Percentiles rank a stretch among this genome's conserved stretches.
These are phyloP conservation scores for Poeciliopsis presidionis DNA, from an alignment of 2,797 vertebrate species.

Conservation along the genomic window DNA sequence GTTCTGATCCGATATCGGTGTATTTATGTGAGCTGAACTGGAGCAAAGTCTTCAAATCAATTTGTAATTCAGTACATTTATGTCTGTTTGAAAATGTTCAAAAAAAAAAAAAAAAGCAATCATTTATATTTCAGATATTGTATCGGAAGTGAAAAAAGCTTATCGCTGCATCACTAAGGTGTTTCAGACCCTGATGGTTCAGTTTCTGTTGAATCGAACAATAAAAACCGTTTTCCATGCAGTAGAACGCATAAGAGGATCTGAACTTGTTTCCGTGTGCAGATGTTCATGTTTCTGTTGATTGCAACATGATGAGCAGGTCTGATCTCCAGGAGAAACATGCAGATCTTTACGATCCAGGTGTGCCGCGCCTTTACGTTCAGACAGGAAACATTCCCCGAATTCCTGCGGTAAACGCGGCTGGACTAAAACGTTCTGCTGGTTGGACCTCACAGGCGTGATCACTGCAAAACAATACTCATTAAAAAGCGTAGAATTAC, in stretches of 20 bases:
- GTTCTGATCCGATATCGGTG: too few species aligned
- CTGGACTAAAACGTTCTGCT: conserved; percentile 15
- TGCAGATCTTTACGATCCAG: not conserved
- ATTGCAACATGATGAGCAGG: not conserved
- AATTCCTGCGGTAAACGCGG: conserved; percentile 20
- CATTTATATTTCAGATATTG: too few species aligned
- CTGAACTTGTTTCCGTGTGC: not conserved
- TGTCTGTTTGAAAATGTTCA: too few species aligned
- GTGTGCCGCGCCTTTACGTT: not conserved
- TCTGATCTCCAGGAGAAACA: not conserved
- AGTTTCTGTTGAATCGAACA: not conserved
- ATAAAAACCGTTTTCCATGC: not conserved
- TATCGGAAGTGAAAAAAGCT: too few species aligned
- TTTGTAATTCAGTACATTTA: too few species aligned
- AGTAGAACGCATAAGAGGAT: not conserved
- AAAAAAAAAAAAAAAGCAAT: too few species aligned
- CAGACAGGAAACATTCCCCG: conserved; percentile 15
- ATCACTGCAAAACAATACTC: not conserved
- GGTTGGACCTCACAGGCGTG: conserved; percentile 1
- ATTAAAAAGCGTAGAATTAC: too few species aligned
- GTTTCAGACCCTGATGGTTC: too few species aligned
- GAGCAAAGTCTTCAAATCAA: too few species aligned
- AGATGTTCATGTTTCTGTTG: conserved; percentile 20
- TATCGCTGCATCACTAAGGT: too few species aligned
- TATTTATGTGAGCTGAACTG: too few species aligned